Base-by-base conservation (phyloP, 2,113 vertebrate species). In the Puntigrus tetrazona region DNA sequence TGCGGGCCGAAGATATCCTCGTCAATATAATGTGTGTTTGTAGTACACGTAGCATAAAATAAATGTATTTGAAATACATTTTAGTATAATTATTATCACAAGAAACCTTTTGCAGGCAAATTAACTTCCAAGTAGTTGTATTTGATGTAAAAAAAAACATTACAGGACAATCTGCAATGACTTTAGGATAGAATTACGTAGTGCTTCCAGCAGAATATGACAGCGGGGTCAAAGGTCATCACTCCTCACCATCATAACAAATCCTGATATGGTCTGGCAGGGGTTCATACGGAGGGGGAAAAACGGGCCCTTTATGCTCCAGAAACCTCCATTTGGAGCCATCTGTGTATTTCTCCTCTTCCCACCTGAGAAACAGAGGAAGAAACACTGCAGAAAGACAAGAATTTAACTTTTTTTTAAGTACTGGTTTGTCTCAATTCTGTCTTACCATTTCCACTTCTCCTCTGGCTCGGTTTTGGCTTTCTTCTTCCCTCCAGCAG, bases 281-380 rank as follows among this genome's bases (percentile, higher is more conserved):
- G 86, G 97, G 95, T 79, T 98, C 97, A 79, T 99, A 98, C 1
- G 95, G 94, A 7, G 97, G 96, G 72, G 97, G 97, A 91, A 99
- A 98, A 63, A 99, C 97, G 55, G 97, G 97, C 82, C 97, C 97
- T 92, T 97, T 97, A 89, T 99, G 97, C 91, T 98, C 97, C 90
- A 99, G 93, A 89, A 98, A 98, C 90, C 96, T 97, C 97, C 97
- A 99, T 59, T 98, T 98, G 86, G 97, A 97, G 88, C 97, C 97
- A 91, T 99, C 97, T 45, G 97, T 96, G 85, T 94, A 95, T 85
- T 97, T 94, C 81, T 99, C 97, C 91, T 99, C 97, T 90, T 98
- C 97, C 97, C 97, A 99, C 97, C 97, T 99, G 34, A 59, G 77
- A 63, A 47, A 57, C n/a, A 69, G 43, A 13, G 1, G 70, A 7